Evolutionary conservation across 2,888 invertebrate genomes (phyloP).

Genomic region (Callinectes sapidus): DNA sequence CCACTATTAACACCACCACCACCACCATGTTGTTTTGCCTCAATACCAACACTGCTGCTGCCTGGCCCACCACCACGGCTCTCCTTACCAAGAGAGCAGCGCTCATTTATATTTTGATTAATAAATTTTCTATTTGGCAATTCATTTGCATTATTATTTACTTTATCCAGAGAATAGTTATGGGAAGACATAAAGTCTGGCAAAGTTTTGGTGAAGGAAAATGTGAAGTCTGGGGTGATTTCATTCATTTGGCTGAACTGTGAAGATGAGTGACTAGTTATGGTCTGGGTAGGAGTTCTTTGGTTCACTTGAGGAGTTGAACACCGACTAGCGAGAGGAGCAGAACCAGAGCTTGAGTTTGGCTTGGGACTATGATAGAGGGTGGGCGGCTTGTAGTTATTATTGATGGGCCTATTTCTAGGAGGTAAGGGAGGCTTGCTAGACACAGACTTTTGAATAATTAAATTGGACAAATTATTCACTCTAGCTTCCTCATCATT

Average conservation of each 20-base stretch:
- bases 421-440: conserved; percentile 71
- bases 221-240: conserved; percentile 64
- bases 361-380: conserved; percentile 59
- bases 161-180: not conserved
- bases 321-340: not conserved
- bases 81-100: not conserved
- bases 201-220: conserved; percentile 64
- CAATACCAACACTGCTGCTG: conserved; percentile 41
- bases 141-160: conserved; percentile 18
- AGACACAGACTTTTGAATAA: conserved; percentile 64
- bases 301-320: conserved; percentile 39
- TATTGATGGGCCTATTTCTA: conserved; percentile 67
- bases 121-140: conserved; percentile 49
- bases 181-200: not conserved
- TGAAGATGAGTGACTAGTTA: conserved; percentile 51
- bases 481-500: conserved; percentile 49
- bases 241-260: conserved; percentile 52
- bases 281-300: not conserved
- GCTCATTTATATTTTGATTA: conserved; percentile 53
- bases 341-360: conserved; percentile 36
- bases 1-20: conserved; percentile 59
- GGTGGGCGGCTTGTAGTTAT: conserved; percentile 63
- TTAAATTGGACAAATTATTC: conserved; percentile 59
- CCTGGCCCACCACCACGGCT: conserved; percentile 11
- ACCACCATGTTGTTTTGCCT: conserved; percentile 45